Evolutionary conservation across 2,888 invertebrate species (phyloP).

Genomic region (Heliconius sara): DNA sequence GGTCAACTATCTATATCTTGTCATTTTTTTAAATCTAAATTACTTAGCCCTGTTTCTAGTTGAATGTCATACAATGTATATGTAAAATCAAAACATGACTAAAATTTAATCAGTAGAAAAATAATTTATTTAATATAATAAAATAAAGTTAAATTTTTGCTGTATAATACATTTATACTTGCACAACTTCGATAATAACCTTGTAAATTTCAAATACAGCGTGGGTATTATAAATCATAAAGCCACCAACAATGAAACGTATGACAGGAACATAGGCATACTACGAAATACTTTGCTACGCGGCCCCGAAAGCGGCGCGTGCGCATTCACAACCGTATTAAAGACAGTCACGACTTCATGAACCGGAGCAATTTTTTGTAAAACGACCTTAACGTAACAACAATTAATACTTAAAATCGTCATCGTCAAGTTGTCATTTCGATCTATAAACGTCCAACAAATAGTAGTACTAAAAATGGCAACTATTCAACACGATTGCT

Average conservation of each 20-base stretch:
- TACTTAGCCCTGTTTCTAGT: not conserved
- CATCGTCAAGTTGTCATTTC: slow-evolving; percentile 50
- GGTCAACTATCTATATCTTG: slow-evolving; percentile 31
- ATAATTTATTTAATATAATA: not conserved
- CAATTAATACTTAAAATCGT: slow-evolving; percentile 47
- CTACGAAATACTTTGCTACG: slow-evolving; percentile 68
- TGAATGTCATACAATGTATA: not conserved
- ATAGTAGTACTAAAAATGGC: slow-evolving; percentile 1
- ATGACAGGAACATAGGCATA: slow-evolving; percentile 70
- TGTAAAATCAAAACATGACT: not conserved
- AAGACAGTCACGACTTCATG: slow-evolving; percentile 72
- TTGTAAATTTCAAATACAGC: slow-evolving; percentile 66
- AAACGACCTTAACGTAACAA: slow-evolving; percentile 63
- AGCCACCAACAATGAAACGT: slow-evolving; percentile 71
- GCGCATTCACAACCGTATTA: slow-evolving; percentile 66
- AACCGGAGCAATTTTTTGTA: slow-evolving; percentile 67
- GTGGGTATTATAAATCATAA: slow-evolving; percentile 72
- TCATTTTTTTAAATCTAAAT: not conserved
- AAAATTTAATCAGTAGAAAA: not conserved
- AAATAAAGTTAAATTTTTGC: not conserved
- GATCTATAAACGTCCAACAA: not conserved
- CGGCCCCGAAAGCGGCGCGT: slow-evolving; percentile 73
- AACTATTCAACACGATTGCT: not conserved
- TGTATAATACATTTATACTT: slow-evolving; percentile 49
- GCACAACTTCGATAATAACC: slow-evolving; percentile 60